Evolutionary conservation across 1,140 invertebrate species (phyloP).

Genomic region (Helicoverpa armigera): DNA sequence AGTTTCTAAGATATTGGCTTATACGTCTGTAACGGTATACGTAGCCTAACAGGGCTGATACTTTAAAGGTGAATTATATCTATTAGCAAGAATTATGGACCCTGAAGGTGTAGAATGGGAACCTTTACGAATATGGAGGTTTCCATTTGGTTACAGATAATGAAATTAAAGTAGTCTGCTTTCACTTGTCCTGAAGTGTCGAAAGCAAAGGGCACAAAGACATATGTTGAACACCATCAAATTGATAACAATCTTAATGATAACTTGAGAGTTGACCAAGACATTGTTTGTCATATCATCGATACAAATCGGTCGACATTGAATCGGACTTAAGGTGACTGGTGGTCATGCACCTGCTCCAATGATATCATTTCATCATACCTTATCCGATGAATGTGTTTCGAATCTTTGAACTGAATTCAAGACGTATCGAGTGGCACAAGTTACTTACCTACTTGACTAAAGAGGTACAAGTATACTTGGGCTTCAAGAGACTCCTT

Average conservation of each 20-base stretch:
- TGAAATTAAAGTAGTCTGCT: too few species aligned
- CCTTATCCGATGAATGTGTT: background rate
- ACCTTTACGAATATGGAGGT: too few species aligned
- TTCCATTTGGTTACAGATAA: too few species aligned
- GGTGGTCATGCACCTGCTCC: background rate
- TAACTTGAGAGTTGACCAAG: too few species aligned
- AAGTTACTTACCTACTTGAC: background rate
- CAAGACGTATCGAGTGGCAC: conserved; percentile 11
- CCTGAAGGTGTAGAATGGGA: background rate
- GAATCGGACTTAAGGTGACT: background rate
- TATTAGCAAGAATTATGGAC: background rate
- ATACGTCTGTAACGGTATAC: conserved; percentile 50
- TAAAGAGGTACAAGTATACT: conserved; percentile 1
- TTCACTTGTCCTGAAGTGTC: too few species aligned
- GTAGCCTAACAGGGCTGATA: conserved; percentile 31
- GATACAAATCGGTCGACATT: background rate
- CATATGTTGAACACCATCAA: too few species aligned
- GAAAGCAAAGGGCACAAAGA: too few species aligned
- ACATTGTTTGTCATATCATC: too few species aligned
- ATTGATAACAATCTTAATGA: too few species aligned
- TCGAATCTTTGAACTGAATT: background rate
- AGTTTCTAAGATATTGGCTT: conserved; percentile 60
- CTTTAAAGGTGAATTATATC: background rate
- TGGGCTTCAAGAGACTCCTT: background rate
- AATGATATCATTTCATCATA: background rate